phyloP scores from a whole-genome alignment of 2,113 vertebrate genomes.

The Cyanoramphus novaezelandiae region DNA sequence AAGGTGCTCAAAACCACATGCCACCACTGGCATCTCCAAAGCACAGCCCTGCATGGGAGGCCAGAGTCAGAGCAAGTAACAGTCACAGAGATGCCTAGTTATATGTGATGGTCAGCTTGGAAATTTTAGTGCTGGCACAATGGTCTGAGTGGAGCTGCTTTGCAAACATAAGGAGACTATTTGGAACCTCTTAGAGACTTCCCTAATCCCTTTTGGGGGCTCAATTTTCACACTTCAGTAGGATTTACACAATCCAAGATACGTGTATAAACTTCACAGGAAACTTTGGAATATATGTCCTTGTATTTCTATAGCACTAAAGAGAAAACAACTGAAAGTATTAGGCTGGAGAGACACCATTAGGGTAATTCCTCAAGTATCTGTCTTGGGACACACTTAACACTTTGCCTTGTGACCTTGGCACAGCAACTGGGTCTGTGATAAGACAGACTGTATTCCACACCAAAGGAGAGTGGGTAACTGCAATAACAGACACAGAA shows the following conservation, averaged over 20 bases:
- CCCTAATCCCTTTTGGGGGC: neutral
- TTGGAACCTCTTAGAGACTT: neutral
- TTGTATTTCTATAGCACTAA: neutral
- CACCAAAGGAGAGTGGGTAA: neutral
- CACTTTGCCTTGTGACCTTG: neutral
- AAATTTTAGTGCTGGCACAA: neutral
- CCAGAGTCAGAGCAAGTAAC: neutral
- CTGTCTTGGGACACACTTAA: neutral
- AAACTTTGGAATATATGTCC: neutral
- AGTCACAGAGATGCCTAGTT: neutral
- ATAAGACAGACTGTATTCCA: constrained; percentile 2
- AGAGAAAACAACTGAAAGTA: neutral
- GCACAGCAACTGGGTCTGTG: neutral
- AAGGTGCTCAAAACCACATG: neutral
- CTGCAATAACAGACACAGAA: neutral
- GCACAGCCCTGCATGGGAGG: neutral
- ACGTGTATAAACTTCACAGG: neutral
- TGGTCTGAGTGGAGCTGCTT: neutral
- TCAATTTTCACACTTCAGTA: neutral
- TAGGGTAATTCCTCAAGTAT: neutral
- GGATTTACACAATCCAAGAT: neutral
- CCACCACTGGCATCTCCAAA: neutral
- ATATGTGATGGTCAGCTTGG: neutral
- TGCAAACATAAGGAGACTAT: neutral
- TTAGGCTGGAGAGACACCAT: neutral